phyloP scores from a whole-genome alignment of 2,113 vertebrate species.

The Oxyruncus cristatus region DNA sequence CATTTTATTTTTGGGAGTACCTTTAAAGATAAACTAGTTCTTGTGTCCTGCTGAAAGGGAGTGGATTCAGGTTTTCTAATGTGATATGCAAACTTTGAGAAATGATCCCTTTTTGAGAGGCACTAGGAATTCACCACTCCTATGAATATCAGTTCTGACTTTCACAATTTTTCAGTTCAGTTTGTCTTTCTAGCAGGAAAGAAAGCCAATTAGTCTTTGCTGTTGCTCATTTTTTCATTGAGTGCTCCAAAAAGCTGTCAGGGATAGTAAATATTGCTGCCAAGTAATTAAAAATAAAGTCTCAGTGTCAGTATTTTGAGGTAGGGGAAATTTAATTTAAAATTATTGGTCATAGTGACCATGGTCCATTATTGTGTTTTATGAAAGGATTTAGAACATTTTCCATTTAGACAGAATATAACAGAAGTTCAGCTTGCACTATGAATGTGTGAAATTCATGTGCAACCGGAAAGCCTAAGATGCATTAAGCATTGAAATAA shows the following conservation, averaged over 20 bases:
- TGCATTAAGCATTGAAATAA: not conserved
- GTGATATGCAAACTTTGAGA: not conserved
- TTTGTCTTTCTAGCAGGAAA: not conserved
- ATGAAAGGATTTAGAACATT: not conserved
- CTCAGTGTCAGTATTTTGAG: not conserved
- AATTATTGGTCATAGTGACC: conserved; percentile 26
- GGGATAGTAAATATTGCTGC: not conserved
- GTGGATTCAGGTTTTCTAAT: not conserved
- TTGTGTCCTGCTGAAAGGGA: not conserved
- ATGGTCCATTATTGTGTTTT: not conserved
- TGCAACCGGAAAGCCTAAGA: not conserved
- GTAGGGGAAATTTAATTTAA: not conserved
- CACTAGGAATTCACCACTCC: not conserved
- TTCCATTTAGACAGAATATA: not conserved
- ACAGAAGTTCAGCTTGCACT: not conserved
- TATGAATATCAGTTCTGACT: not conserved
- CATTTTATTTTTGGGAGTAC: not conserved
- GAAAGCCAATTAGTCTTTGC: not conserved
- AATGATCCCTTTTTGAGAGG: not conserved
- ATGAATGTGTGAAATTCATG: conserved; percentile 9
- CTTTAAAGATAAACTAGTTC: not conserved
- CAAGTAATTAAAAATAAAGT: not conserved
- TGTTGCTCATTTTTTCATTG: not conserved
- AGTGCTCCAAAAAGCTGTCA: not conserved
- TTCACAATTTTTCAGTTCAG: not conserved